phyloP scores from a whole-genome alignment of 2,888 invertebrate species.

The Neocrepidodera transversa region DNA sequence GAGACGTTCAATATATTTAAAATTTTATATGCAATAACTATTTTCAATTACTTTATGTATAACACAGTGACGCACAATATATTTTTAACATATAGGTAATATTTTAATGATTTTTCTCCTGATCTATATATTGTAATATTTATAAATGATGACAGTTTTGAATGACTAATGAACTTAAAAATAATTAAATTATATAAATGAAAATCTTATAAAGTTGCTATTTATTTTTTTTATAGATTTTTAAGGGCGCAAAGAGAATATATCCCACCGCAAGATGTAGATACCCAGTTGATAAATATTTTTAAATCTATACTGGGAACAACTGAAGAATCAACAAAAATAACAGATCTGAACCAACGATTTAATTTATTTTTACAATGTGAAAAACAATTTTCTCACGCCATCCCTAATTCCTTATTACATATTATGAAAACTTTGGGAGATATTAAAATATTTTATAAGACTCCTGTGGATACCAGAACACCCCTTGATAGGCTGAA shows the following conservation, averaged over 20 bases:
- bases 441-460: slow-evolving; percentile 76
- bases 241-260: slow-evolving; percentile 78
- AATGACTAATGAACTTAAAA: no score
- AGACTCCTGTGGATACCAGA: slow-evolving; percentile 71
- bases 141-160: no score
- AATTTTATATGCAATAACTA: no score
- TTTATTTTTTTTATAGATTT: slow-evolving; percentile 70
- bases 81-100: no score
- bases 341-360: slow-evolving; percentile 65
- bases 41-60: no score
- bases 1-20: no score
- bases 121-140: no score
- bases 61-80: no score
- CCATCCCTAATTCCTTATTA: slow-evolving; percentile 84
- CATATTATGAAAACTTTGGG: slow-evolving; percentile 77
- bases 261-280: slow-evolving; percentile 72
- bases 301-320: slow-evolving; percentile 65
- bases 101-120: no score
- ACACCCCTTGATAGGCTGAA: slow-evolving; percentile 78
- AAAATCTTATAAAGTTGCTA: no score
- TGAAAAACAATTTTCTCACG: slow-evolving; percentile 74
- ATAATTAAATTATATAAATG: no score
- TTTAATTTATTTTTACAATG: slow-evolving; percentile 76
- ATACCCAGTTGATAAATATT: slow-evolving; percentile 67
- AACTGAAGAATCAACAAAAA: slow-evolving; percentile 53